Evolutionary conservation across 2,797 vertebrate genomes (phyloP).

Genomic region (Momotus momota): DNA sequence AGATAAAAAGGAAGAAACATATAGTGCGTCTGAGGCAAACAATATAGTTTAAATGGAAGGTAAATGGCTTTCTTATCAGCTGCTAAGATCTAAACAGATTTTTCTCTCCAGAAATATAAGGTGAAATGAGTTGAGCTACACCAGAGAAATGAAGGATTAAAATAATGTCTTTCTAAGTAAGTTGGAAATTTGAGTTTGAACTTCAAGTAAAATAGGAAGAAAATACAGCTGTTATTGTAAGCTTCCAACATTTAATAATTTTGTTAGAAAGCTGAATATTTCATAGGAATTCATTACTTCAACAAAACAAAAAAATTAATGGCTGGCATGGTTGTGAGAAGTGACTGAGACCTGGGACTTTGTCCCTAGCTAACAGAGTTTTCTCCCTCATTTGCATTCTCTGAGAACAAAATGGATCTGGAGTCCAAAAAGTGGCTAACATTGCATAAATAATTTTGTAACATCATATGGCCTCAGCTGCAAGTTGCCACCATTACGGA

Average conservation of each 20-base stretch:
- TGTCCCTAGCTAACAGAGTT: conserved; percentile 72
- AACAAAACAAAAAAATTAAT: conserved; percentile 68
- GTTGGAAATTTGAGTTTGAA: conserved; percentile 45
- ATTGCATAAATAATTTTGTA: conserved; percentile 86
- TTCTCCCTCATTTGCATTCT: conserved; percentile 70
- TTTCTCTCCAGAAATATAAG: neutral
- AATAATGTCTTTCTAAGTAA: neutral
- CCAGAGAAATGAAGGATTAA: conserved; percentile 27
- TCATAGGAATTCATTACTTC: conserved; percentile 62
- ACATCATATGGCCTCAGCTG: conserved; percentile 85
- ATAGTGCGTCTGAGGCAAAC: conserved; percentile 37
- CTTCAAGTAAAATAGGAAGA: neutral
- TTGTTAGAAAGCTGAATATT: conserved; percentile 74
- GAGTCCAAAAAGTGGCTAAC: conserved; percentile 82
- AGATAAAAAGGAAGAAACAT: conserved; percentile 41
- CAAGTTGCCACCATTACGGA: conserved; percentile 83
- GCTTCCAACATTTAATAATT: conserved; percentile 70
- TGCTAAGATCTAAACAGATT: conserved; percentile 27
- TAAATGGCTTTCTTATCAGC: conserved; percentile 53
- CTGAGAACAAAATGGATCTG: conserved; percentile 73
- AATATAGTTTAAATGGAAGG: conserved; percentile 42
- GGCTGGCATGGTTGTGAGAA: conserved; percentile 58
- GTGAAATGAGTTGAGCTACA: conserved; percentile 1
- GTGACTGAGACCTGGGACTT: conserved; percentile 58
- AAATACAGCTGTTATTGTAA: conserved; percentile 31